Evolutionary conservation across 2,888 invertebrate species (phyloP).

Genomic region (Magallana nippona): DNA sequence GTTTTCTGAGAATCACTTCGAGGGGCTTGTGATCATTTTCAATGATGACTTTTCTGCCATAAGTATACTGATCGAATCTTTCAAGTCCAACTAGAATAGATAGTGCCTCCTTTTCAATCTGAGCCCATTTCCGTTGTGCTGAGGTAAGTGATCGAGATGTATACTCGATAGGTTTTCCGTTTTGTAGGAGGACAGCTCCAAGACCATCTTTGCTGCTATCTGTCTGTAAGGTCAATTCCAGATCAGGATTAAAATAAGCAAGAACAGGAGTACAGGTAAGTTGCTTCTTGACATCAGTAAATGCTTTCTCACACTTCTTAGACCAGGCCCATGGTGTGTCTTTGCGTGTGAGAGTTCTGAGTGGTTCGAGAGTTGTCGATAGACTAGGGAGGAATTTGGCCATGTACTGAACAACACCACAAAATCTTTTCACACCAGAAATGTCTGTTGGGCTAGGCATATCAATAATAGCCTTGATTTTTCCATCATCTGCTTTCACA

Average conservation of each 20-base stretch:
- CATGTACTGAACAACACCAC: conserved; percentile 48
- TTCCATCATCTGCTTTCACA: conserved; percentile 41
- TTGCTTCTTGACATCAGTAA: conserved; percentile 50
- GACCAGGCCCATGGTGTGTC: too few species aligned
- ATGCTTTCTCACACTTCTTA: conserved; percentile 51
- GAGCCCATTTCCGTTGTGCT: conserved; percentile 37
- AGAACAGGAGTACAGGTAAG: conserved; percentile 54
- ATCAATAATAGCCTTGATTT: conserved; percentile 43
- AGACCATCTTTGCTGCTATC: conserved; percentile 57
- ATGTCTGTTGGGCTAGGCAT: conserved; percentile 54
- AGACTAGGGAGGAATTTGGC: conserved; percentile 34
- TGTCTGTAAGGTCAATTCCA: conserved; percentile 56
- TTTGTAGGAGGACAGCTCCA: conserved; percentile 57
- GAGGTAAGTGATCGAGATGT: conserved; percentile 48
- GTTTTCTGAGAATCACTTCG: conserved; percentile 52
- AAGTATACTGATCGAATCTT: conserved; percentile 44
- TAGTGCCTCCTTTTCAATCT: conserved; percentile 41
- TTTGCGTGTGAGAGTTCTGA: conserved; percentile 50
- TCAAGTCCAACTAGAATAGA: conserved; percentile 53
- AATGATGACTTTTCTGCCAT: conserved; percentile 38
- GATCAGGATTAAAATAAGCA: conserved; percentile 51
- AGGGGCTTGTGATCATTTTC: conserved; percentile 44
- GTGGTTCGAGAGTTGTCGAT: conserved; percentile 35
- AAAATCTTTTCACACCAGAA: conserved; percentile 38
- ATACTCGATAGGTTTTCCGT: conserved; percentile 57